Evolutionary conservation across 2,113 vertebrate species (phyloP).

Genomic region (Muscicapa adusta): DNA sequence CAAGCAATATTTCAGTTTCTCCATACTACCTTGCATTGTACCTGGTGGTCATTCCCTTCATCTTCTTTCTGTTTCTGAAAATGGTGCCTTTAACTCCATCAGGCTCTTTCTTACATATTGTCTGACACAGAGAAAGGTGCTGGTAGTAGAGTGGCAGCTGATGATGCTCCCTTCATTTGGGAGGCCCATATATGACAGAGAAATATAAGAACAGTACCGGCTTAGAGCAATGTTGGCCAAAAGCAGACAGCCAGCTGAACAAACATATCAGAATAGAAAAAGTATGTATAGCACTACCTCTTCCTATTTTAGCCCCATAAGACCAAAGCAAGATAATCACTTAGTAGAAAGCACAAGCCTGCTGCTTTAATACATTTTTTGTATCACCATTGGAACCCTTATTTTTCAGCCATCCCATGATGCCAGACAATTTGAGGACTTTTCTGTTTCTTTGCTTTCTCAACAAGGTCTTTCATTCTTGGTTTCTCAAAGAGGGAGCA

Average conservation of each 20-base stretch:
- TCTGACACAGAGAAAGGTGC: neutral
- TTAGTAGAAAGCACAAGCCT: neutral
- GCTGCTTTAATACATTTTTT: neutral
- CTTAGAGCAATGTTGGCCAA: neutral
- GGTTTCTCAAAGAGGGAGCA: neutral
- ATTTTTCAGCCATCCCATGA: neutral
- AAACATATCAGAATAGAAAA: neutral
- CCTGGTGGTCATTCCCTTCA: neutral
- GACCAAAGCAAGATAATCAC: neutral
- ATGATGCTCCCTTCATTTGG: neutral
- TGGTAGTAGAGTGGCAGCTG: neutral
- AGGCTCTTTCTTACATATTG: neutral
- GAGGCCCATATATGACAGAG: neutral
- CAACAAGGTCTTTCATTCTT: neutral
- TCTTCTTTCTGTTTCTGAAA: neutral
- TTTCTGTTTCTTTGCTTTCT: neutral
- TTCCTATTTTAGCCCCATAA: neutral
- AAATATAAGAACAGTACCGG: neutral
- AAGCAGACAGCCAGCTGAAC: neutral
- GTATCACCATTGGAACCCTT: neutral
- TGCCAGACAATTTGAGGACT: neutral
- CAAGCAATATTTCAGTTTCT: neutral
- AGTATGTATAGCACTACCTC: neutral
- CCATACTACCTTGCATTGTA: neutral
- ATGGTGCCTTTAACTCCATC: neutral